Evolutionary conservation across 2,797 vertebrate species (phyloP).

Genomic region (Erethizon dorsatum): DNA sequence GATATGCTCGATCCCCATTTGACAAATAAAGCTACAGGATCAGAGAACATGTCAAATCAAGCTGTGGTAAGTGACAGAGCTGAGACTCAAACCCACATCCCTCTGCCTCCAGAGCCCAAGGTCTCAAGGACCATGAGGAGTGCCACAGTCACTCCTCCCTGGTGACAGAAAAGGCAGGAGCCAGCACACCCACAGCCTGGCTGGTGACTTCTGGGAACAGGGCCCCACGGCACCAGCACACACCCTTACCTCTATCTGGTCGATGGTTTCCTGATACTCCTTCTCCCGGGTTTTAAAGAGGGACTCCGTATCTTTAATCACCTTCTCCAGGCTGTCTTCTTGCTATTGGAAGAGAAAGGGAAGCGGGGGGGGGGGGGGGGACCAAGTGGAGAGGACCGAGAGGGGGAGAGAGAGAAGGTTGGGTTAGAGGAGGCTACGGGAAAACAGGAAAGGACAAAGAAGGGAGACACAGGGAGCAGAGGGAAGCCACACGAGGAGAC

Average conservation of each 20-base stretch:
- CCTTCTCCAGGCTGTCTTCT: slow-evolving; percentile 98
- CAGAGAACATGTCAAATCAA: neutral
- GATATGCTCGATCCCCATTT: neutral
- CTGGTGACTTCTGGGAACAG: fast-evolving
- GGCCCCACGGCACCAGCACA: neutral
- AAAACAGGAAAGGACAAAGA: neutral
- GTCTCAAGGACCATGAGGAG: neutral
- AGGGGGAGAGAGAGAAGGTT: neutral
- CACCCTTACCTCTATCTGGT: slow-evolving; percentile 96
- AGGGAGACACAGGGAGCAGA: neutral
- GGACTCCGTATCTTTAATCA: slow-evolving; percentile 98
- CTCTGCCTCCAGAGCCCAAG: neutral
- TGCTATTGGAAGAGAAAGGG: slow-evolving; percentile 87
- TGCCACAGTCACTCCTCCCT: neutral
- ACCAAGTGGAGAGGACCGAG: slow-evolving; percentile 43
- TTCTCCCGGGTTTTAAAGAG: slow-evolving; percentile 98
- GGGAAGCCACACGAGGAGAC: slow-evolving; percentile 33
- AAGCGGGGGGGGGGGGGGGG: neutral
- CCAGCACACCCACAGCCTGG: neutral
- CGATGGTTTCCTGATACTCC: slow-evolving; percentile 99
- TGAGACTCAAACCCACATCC: neutral
- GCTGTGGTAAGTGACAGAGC: neutral
- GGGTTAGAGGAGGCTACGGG: slow-evolving; percentile 31
- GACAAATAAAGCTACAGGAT: neutral
- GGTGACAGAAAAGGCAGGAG: neutral